Evolutionary conservation across 2,797 vertebrate species (phyloP).

Genomic region (Hippocampus kuda): DNA sequence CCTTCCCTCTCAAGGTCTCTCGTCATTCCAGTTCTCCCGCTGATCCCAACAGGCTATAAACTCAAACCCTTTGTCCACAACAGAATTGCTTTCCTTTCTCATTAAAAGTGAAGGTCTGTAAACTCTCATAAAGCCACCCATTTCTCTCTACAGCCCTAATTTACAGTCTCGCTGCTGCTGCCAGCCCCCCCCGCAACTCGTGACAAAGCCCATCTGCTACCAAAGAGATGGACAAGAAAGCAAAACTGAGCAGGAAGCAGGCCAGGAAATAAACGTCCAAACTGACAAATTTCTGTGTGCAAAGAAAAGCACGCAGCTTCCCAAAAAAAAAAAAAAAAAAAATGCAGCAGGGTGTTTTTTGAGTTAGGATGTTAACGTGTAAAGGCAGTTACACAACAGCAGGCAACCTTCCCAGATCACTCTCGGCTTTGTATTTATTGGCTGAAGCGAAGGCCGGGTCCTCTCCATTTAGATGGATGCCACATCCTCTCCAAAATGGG

Average conservation of each 20-base stretch:
- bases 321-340: too few species aligned
- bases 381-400: constrained; percentile 45
- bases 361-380: constrained; percentile 40
- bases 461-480: constrained; percentile 22
- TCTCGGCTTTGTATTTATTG: constrained; percentile 47
- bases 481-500: constrained; percentile 22
- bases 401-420: constrained; percentile 42
- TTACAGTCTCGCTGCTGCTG: constrained; percentile 33
- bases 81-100: constrained; percentile 47
- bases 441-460: constrained; percentile 26
- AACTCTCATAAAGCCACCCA: constrained; percentile 53
- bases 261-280: constrained; percentile 21
- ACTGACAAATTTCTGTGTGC: constrained; percentile 31
- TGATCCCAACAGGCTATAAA: constrained; percentile 39
- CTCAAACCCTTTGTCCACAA: constrained; percentile 28
- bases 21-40: constrained; percentile 21
- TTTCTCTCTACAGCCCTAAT: constrained; percentile 48
- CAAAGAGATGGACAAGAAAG: constrained; percentile 31
- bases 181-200: constrained; percentile 8
- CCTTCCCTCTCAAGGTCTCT: constrained; percentile 29
- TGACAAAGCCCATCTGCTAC: constrained; percentile 52
- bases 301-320: constrained; percentile 24
- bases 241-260: constrained; percentile 25
- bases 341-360: constrained; percentile 44
- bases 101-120: constrained; percentile 55